Evolutionary conservation across 2,797 vertebrate species (phyloP).

Genomic region (Anguilla megastoma): DNA sequence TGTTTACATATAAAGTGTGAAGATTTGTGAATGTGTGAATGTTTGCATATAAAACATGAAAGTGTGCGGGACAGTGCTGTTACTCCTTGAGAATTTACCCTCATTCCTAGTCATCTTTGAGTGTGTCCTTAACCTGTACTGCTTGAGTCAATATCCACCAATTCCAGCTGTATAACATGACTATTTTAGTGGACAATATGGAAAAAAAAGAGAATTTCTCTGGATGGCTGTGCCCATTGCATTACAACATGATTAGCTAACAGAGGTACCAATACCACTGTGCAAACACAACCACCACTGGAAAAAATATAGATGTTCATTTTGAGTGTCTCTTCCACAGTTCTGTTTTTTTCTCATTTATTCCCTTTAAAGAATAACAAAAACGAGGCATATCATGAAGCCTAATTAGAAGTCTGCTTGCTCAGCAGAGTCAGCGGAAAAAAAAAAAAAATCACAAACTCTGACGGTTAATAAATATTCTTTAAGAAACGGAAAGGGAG

Average conservation of each 20-base stretch:
- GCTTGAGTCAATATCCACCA: background rate
- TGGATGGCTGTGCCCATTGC: background rate
- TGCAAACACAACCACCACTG: background rate
- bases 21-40: background rate
- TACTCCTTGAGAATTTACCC: background rate
- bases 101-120: background rate
- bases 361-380: constrained; percentile 8
- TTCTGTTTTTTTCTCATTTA: constrained; percentile 11
- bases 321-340: background rate
- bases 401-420: background rate
- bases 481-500: background rate
- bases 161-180: background rate
- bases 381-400: background rate
- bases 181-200: background rate
- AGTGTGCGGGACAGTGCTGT: background rate
- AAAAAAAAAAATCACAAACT: background rate
- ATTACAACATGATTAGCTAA: background rate
- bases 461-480: constrained; percentile 1
- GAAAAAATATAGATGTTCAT: background rate
- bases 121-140: background rate
- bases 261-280: background rate
- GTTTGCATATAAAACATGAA: background rate
- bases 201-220: background rate
- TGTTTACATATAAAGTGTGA: background rate
- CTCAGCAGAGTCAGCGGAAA: background rate